Base-by-base conservation (phyloP, 1,140 invertebrate species). In the Leptinotarsa lineolata region DNA sequence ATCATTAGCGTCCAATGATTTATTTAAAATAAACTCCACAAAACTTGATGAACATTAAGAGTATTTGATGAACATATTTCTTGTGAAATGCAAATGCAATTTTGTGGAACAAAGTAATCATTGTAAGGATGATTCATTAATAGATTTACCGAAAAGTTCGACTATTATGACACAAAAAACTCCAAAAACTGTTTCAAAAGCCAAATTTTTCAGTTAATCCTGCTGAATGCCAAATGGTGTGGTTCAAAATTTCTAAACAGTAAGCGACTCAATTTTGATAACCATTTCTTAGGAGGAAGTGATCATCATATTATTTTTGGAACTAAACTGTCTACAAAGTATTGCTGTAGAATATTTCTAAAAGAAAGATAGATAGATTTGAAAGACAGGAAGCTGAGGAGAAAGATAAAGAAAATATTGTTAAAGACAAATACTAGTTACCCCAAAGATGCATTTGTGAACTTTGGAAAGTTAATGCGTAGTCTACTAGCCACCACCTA, bases 391-490 rank as follows among this genome's bases (percentile, higher is more conserved):
- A 54, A 54, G 48, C 48, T n/a, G 1, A 54, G 48, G 4, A 54
- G 6, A 54, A 8, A 54, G 15, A 54, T 54, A 54, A n/a, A 54
- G 6, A 18, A 54, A 54, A 54, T 15, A 0, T 54, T 54, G 48
- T 54, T 54, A n/a, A 54, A 54, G 48, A 54, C 48, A 54, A 15
- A 54, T 54, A 54, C 48, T 54, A 54, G 48, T 54, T 54, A 54
- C 48, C 48, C 48, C 48, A 54, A 1, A 16, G 48, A 16, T 54
- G 48, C 48, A 54, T 54, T 54, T 54, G 48, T 54, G 48, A 54
- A 54, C 48, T 5, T 54, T 54, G 48, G 48, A 54, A 54, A 54
- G 48, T 54, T 54, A 54, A 54, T 54, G 16, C 48, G n/a, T 15
- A 54, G 15, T 54, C 48, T 54, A 54, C 15, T 54, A 54, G 48